These are phyloP conservation scores for Atta texana DNA, from an alignment of 1,140 invertebrate species.

Conservation along the genomic window DNA sequence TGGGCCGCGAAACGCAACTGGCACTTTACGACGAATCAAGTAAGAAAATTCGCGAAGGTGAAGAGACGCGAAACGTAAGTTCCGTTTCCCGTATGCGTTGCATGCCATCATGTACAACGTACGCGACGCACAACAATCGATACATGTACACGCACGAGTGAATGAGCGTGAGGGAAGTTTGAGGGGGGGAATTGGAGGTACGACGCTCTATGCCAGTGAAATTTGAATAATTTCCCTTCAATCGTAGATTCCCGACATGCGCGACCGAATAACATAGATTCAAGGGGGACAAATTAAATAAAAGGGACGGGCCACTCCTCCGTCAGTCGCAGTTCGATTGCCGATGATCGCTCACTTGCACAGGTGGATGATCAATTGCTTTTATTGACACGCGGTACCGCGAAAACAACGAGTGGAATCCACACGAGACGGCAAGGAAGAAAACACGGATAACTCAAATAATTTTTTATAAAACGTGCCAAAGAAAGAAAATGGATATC, in stretches of 20 bases:
- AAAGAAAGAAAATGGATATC: slow-evolving; percentile 45
- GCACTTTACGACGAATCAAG: slow-evolving; percentile 84
- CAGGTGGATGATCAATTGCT: slow-evolving; percentile 70
- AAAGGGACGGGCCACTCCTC: slow-evolving; percentile 86
- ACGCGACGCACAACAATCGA: slow-evolving; percentile 63
- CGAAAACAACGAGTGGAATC: not conserved
- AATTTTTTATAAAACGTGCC: not conserved
- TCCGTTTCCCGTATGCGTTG: slow-evolving; percentile 72
- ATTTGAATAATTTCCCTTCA: slow-evolving; percentile 86
- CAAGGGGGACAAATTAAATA: slow-evolving; percentile 85
- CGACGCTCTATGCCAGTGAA: slow-evolving; percentile 81
- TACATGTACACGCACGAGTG: slow-evolving; percentile 46
- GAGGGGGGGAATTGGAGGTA: slow-evolving; percentile 34
- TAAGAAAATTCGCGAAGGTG: slow-evolving; percentile 80
- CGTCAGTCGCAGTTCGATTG: slow-evolving; percentile 86
- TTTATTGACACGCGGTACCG: slow-evolving; percentile 17
- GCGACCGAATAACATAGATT: slow-evolving; percentile 87
- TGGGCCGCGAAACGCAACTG: slow-evolving; percentile 78
- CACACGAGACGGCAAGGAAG: not conserved
- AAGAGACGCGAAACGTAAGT: slow-evolving; percentile 63
- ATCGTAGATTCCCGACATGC: slow-evolving; percentile 84
- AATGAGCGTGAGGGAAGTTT: not conserved
- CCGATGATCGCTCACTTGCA: slow-evolving; percentile 80
- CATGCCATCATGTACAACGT: slow-evolving; percentile 73
- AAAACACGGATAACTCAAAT: not conserved